Conservation (phyloP, 2,888 invertebrate genomes). For the Apamea monoglypha region DNA sequence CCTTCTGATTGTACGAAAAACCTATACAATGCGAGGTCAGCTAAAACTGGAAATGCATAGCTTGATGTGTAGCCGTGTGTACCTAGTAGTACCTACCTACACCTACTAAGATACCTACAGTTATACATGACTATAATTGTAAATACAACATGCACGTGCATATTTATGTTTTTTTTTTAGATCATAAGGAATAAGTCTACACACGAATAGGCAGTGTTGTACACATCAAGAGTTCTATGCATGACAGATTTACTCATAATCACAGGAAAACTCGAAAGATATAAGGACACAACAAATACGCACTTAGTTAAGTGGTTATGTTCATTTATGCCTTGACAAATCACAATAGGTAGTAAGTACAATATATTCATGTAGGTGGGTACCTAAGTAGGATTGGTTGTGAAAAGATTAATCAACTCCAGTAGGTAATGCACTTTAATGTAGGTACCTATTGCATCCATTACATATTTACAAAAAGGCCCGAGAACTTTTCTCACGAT, state of each 20-base stretch:
- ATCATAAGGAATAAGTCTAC: not conserved
- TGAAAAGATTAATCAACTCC: slow-evolving; percentile 1
- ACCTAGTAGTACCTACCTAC: not conserved
- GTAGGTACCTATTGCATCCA: not conserved
- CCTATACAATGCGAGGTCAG: too few species aligned
- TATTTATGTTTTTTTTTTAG: not conserved
- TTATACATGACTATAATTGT: not conserved
- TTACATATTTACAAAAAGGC: not conserved
- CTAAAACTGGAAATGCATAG: too few species aligned
- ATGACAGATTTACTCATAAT: not conserved
- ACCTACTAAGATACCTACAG: not conserved
- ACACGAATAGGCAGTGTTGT: not conserved
- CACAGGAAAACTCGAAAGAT: slow-evolving; percentile 13
- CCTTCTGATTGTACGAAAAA: too few species aligned
- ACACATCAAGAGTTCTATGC: not conserved
- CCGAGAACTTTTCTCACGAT: not conserved
- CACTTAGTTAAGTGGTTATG: not conserved
- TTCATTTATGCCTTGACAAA: not conserved
- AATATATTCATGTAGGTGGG: not conserved
- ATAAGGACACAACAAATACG: not conserved
- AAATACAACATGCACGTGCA: not conserved
- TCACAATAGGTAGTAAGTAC: not conserved
- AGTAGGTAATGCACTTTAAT: not conserved
- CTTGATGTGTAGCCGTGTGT: too few species aligned
- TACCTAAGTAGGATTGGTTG: not conserved